A percentile compares a stretch with the other conserved stretches of the same genome.
Evolutionary conservation across 2,113 vertebrate genomes (phyloP).

Genomic region (Cervus canadensis): DNA sequence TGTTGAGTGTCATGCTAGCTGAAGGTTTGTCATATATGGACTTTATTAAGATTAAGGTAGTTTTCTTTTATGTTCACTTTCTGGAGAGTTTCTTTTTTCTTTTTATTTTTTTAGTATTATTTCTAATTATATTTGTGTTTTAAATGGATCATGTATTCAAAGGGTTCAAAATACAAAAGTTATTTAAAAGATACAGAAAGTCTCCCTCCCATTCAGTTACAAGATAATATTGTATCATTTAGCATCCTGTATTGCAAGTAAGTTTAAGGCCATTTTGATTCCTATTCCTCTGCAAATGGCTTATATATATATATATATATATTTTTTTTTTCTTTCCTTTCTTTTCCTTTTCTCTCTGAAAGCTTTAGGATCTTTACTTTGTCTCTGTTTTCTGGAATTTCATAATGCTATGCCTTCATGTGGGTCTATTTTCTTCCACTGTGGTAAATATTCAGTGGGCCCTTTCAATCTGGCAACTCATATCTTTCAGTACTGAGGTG

Average conservation of each 20-base stretch:
- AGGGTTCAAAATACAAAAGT: background rate
- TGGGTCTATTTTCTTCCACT: background rate
- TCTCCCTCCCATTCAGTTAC: background rate
- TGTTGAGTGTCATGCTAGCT: background rate
- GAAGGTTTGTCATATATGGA: background rate
- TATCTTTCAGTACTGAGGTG: background rate
- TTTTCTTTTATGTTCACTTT: background rate
- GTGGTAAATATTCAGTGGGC: background rate
- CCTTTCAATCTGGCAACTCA: background rate
- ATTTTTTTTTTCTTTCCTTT: background rate
- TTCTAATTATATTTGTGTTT: constrained; percentile 26
- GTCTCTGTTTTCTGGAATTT: background rate
- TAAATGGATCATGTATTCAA: background rate
- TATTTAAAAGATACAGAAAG: background rate
- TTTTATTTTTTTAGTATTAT: background rate
- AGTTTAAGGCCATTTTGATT: background rate
- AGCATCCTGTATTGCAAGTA: background rate
- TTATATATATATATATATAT: background rate
- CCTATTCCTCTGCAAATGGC: background rate
- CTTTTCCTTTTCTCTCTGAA: background rate
- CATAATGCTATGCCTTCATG: background rate
- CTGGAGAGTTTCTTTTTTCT: background rate
- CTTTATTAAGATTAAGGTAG: background rate
- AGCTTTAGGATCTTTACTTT: background rate
- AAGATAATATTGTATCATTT: background rate